A percentile compares a stretch with the other conserved stretches of the same genome.
Evolutionary conservation across 2,888 invertebrate species (phyloP).

Genomic region (Tachina lurida): DNA sequence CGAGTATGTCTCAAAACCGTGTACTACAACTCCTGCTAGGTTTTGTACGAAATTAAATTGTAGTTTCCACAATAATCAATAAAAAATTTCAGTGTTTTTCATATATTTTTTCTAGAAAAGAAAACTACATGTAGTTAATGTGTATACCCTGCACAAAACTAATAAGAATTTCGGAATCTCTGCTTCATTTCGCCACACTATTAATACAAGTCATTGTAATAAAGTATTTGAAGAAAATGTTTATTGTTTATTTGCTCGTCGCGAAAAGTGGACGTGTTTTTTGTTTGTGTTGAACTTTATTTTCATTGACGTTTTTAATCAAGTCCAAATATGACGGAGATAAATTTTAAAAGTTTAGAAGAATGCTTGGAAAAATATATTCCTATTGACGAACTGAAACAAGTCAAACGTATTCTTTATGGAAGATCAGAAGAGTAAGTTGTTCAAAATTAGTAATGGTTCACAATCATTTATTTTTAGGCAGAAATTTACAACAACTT

Average conservation of each 20-base stretch:
- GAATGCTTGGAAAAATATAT: constrained; percentile 85
- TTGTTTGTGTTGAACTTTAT: not conserved
- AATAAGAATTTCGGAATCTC: constrained; percentile 24
- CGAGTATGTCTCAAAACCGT: no score
- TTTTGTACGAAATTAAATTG: no score
- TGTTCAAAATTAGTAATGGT: not conserved
- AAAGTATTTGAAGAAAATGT: not conserved
- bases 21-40: no score
- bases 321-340: constrained; percentile 76
- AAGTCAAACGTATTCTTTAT: constrained; percentile 90
- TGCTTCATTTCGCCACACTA: constrained; percentile 14
- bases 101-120: no score
- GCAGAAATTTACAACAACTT: not conserved
- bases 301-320: not conserved
- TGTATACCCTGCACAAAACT: not conserved
- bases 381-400: constrained; percentile 85
- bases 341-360: constrained; percentile 80
- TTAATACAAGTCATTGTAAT: not conserved
- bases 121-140: no score
- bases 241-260: constrained; percentile 50
- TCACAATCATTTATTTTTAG: not conserved
- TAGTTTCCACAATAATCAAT: no score
- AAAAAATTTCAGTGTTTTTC: no score
- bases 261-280: constrained; percentile 25
- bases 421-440: constrained; percentile 89